Evolutionary conservation across 2,113 vertebrate genomes (phyloP).

Genomic region (Gnathonemus echidnorhynchus): DNA sequence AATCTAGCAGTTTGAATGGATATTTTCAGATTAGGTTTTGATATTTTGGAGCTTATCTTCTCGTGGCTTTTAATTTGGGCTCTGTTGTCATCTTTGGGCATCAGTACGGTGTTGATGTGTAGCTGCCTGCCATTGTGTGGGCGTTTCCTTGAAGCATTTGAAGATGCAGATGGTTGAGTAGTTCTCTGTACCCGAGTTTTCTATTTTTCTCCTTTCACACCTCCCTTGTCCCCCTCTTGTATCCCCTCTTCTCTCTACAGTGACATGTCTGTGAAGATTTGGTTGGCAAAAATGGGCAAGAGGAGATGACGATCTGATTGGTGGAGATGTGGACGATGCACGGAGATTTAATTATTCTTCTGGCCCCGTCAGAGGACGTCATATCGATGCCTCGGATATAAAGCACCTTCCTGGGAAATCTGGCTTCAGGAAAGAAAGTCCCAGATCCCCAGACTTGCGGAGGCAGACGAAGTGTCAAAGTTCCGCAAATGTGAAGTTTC

Average conservation of each 20-base stretch:
- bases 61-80: constrained; percentile 11
- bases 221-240: constrained; percentile 35
- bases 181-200: background rate
- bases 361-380: background rate
- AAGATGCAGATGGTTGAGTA: constrained; percentile 17
- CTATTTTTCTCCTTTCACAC: constrained; percentile 29
- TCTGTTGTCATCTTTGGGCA: background rate
- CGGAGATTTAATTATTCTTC: background rate
- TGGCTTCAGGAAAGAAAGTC: background rate
- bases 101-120: constrained; percentile 29
- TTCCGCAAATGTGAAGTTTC: background rate
- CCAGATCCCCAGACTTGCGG: background rate
- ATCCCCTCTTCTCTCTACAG: constrained; percentile 61
- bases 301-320: constrained; percentile 53
- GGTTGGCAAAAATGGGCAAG: constrained; percentile 64
- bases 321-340: constrained; percentile 3
- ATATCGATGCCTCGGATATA: background rate
- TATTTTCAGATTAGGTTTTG: constrained; percentile 6
- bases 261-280: constrained; percentile 91
- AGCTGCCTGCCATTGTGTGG: constrained; percentile 30
- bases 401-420: background rate
- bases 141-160: constrained; percentile 28
- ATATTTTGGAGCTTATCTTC: constrained; percentile 13
- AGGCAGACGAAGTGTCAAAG: background rate
- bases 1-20: background rate